Base-by-base conservation (phyloP, 2,113 vertebrate species). In the Hypanus sabinus region DNA sequence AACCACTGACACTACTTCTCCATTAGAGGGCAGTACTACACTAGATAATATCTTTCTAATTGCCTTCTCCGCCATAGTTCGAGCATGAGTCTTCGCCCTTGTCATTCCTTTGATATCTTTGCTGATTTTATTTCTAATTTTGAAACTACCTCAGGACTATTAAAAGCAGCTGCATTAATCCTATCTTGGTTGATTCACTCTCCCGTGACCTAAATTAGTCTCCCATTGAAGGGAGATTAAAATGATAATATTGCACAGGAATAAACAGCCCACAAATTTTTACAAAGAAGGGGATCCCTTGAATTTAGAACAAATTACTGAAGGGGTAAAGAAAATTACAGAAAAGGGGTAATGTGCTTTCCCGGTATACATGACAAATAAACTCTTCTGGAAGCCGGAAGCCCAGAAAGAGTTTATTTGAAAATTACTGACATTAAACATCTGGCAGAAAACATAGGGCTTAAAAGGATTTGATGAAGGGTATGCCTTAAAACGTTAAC, bases 21-120 rank as follows among this genome's bases (percentile, higher is more conserved):
- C 85, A 90, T 65, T 68, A 33, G 85, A 90, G 85, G 85, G 85
- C 85, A 90, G 85, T 68, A 90, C 30, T n/a, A 9, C 85, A 90
- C 60, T 87, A 60, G 83, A n/a, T 87, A 65, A 68, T 14, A 90
- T 33, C 2, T 33, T 33, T 62, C 5, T 55, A 24, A 46, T 76
- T 0, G 10, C 14, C 1, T 62, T 65, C 33, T 33, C n/a, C 3
- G 30, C 9, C 16, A n/a, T 5, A 33, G 1, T 46, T 83, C 18
- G 55, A 55, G 6, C 20, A 10, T 3, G 9, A 57, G 46, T 36
- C 20, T 83, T 83, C 27, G 22, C 46, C 30, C 20, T 24, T 27
- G 80, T 27, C 46, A 27, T 83, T 73, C 24, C 22, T 83, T 80
- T 55, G 80, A 57, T 83, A 57, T 79, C 76, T 22, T 83, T 90